These are phyloP conservation scores for Labia minor DNA, from an alignment of 2,888 invertebrate genomes.

Conservation along the genomic window DNA sequence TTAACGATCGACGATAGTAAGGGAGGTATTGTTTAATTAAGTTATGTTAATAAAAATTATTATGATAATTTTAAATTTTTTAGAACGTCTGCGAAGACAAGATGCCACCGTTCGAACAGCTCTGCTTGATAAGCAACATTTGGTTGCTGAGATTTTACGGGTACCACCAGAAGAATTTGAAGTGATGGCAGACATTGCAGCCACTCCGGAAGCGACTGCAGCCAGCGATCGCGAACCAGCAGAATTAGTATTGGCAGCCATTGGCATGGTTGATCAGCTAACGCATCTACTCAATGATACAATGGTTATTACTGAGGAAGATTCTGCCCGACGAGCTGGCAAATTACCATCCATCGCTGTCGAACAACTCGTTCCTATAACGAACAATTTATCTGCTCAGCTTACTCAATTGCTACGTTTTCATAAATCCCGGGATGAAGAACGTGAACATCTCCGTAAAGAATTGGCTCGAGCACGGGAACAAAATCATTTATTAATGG, in stretches of 20 bases:
- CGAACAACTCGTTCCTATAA: slow-evolving; percentile 49
- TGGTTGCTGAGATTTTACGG: slow-evolving; percentile 65
- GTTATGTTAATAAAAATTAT: too few relatives aligned
- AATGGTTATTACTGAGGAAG: slow-evolving; percentile 45
- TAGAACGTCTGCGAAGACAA: slow-evolving; percentile 62
- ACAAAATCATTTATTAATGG: slow-evolving; percentile 48
- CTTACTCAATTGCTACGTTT: slow-evolving; percentile 51
- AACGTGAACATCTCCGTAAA: slow-evolving; percentile 57
- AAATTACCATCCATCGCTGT: slow-evolving; percentile 49
- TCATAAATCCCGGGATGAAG: slow-evolving; percentile 64
- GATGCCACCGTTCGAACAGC: slow-evolving; percentile 59
- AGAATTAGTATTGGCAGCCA: slow-evolving; percentile 57
- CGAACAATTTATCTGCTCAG: slow-evolving; percentile 51
- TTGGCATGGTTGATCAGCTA: slow-evolving; percentile 52
- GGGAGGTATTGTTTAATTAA: too few relatives aligned
- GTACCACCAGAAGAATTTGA: slow-evolving; percentile 60
- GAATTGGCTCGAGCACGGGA: slow-evolving; percentile 62
- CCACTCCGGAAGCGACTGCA: slow-evolving; percentile 39
- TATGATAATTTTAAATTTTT: too few relatives aligned
- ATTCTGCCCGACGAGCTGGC: slow-evolving; percentile 37
- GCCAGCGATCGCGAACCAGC: slow-evolving; percentile 50
- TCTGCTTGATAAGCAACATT: slow-evolving; percentile 57
- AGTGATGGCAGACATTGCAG: slow-evolving; percentile 55
- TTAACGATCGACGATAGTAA: too few relatives aligned
- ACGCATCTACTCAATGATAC: slow-evolving; percentile 46